phyloP scores from a whole-genome alignment of 2,113 vertebrate species.

The Corvus hawaiiensis region DNA sequence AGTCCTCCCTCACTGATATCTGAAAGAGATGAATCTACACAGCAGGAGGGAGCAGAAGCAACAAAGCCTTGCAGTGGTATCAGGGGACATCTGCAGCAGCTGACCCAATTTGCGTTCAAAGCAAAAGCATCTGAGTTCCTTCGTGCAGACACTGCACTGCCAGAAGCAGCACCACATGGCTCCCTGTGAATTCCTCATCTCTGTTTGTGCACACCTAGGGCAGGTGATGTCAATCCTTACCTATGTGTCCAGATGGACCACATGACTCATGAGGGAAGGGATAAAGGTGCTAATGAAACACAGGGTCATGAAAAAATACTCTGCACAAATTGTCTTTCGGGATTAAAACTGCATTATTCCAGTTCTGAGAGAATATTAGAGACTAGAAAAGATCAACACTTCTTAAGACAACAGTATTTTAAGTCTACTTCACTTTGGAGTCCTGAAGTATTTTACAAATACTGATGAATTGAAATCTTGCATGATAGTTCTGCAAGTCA shows the following conservation, averaged over 20 bases:
- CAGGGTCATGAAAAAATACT: not conserved
- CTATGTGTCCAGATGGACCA: not conserved
- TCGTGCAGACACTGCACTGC: not conserved
- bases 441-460: not conserved
- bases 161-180: not conserved
- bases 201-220: not conserved
- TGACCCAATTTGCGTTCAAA: constrained; percentile 25
- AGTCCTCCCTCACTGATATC: not conserved
- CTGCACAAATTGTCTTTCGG: not conserved
- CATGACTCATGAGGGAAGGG: not conserved
- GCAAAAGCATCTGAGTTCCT: not conserved
- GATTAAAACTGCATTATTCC: not conserved
- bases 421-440: not conserved
- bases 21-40: not conserved
- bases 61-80: not conserved
- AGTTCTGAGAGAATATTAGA: not conserved
- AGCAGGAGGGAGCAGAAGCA: not conserved
- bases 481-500: not conserved
- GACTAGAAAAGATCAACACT: not conserved
- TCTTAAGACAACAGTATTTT: not conserved
- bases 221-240: not conserved
- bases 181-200: not conserved
- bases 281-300: not conserved
- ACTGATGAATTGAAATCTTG: not conserved
- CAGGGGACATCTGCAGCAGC: not conserved